Percentiles rank a stretch among this genome's conserved stretches.
phyloP scores from a whole-genome alignment of 2,888 invertebrate species.

The Thysanoteuthis rhombus region DNA sequence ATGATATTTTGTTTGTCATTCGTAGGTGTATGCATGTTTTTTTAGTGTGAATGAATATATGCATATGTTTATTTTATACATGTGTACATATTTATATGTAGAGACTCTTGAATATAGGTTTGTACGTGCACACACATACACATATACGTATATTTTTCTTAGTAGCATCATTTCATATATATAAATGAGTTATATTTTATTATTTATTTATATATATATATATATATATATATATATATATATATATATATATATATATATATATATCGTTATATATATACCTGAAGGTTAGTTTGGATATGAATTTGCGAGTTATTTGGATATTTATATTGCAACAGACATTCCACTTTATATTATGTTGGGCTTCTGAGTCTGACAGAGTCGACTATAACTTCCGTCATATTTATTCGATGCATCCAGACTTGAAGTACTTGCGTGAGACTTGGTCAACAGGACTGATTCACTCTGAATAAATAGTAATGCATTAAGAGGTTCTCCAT shows the following conservation, averaged over 20 bases:
- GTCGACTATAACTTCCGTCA: neutral
- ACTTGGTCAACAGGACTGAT: neutral
- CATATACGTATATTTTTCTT: neutral
- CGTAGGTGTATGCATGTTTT: neutral
- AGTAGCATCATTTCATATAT: too few relatives aligned
- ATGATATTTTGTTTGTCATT: neutral
- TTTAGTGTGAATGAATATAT: too few relatives aligned
- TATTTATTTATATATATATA: neutral
- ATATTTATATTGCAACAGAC: neutral
- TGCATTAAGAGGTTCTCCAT: neutral
- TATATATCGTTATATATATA: neutral
- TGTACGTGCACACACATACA: neutral
- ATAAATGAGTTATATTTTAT: neutral
- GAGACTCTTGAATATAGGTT: neutral
- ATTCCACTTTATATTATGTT: neutral
- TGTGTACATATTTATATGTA: neutral
- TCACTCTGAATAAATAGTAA: neutral
- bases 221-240: neutral
- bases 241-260: neutral
- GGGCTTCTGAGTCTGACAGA: neutral
- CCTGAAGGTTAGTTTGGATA: neutral
- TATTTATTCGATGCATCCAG: neutral
- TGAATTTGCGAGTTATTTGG: too few relatives aligned
- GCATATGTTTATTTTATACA: too few relatives aligned
- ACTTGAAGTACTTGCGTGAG: neutral